Evolutionary conservation across 2,888 invertebrate species (phyloP).

Genomic region (Ectemnius cavifrons): DNA sequence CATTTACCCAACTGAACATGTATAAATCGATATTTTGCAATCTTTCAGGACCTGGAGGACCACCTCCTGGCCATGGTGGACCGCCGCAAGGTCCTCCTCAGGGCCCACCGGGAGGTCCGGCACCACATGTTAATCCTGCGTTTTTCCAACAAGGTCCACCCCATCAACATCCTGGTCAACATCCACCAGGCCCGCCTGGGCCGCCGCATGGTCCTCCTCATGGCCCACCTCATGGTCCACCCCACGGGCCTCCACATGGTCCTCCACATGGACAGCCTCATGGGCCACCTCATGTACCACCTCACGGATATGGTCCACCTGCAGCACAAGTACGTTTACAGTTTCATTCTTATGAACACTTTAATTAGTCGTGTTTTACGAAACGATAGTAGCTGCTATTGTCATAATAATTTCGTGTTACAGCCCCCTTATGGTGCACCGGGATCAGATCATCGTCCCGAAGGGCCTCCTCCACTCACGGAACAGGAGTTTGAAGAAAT

Average conservation of each 20-base stretch:
- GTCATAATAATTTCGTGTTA: constrained; percentile 17
- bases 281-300: constrained; percentile 81
- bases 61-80: constrained; percentile 79
- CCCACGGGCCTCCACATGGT: constrained; percentile 84
- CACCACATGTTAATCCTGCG: constrained; percentile 97
- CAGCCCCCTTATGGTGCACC: constrained; percentile 82
- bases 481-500: constrained; percentile 99
- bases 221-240: constrained; percentile 83
- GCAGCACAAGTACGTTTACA: constrained; percentile 70
- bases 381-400: not conserved
- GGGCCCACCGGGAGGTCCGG: constrained; percentile 84
- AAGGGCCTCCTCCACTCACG: constrained; percentile 84
- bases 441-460: constrained; percentile 78
- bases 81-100: constrained; percentile 81
- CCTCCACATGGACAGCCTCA: constrained; percentile 83
- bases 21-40: constrained; percentile 60
- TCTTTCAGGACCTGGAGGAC: constrained; percentile 77
- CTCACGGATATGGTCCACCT: constrained; percentile 81
- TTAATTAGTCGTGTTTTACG: not conserved
- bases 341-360: too few species aligned
- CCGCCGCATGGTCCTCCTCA: constrained; percentile 85
- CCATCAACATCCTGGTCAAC: constrained; percentile 81
- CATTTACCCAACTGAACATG: not conserved
- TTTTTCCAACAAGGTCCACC: constrained; percentile 91
- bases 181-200: constrained; percentile 82